These are phyloP conservation scores for Florisuga fusca DNA, from an alignment of 2,797 vertebrate species.

Conservation along the genomic window DNA sequence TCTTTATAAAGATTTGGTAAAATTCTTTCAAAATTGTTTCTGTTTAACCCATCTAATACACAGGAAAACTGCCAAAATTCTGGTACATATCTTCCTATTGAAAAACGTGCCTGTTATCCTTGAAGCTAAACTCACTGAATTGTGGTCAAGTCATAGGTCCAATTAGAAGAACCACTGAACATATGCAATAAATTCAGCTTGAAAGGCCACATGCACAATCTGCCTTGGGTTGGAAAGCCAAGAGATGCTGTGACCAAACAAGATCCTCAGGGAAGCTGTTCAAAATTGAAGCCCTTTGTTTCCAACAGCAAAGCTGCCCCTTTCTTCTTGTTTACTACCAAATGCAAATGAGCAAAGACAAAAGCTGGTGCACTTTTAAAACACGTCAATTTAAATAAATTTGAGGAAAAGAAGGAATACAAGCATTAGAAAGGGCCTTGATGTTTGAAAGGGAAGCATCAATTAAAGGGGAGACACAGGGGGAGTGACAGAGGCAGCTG, in stretches of 20 bases:
- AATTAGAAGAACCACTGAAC: conserved; percentile 72
- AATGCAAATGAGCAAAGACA: conserved; percentile 1
- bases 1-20: neutral
- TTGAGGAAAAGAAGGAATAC: neutral
- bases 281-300: conserved; percentile 31
- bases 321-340: conserved; percentile 20
- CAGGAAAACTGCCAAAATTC: neutral
- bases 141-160: conserved; percentile 56
- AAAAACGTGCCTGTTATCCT: conserved; percentile 1
- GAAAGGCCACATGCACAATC: conserved; percentile 71
- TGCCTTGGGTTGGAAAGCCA: conserved; percentile 71
- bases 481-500: neutral
- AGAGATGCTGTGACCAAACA: conserved; percentile 58
- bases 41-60: neutral
- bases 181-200: conserved; percentile 73
- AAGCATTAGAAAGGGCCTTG: neutral
- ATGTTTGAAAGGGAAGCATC: neutral
- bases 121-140: conserved; percentile 59
- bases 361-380: conserved; percentile 6
- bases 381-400: neutral
- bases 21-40: neutral
- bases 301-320: conserved; percentile 46
- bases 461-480: neutral
- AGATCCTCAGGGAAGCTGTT: conserved; percentile 41
- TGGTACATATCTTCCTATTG: neutral